Evolutionary conservation across 2,888 invertebrate species (phyloP).

Genomic region (Trichogramma evanescens): DNA sequence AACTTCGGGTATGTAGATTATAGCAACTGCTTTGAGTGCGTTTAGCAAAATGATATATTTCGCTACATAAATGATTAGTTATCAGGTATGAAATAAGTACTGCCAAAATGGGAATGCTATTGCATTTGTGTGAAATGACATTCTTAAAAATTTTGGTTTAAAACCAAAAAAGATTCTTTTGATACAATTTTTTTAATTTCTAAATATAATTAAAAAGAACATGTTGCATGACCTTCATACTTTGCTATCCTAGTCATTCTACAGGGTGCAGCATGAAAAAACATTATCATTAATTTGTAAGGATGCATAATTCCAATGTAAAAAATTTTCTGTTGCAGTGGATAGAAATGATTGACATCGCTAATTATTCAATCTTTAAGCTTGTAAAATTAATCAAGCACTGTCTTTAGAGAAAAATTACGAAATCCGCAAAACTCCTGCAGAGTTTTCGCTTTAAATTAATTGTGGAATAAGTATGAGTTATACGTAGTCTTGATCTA

Average conservation of each 20-base stretch:
- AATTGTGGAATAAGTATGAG: too few species aligned
- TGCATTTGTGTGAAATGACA: slow-evolving; percentile 38
- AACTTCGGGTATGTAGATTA: slow-evolving; percentile 18
- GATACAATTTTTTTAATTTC: slow-evolving; percentile 33
- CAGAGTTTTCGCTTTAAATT: too few species aligned
- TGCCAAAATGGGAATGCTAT: slow-evolving; percentile 41
- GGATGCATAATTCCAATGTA: not conserved
- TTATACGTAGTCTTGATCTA: not conserved
- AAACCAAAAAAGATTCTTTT: slow-evolving; percentile 25
- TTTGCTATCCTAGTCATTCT: slow-evolving; percentile 41
- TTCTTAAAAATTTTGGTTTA: slow-evolving; percentile 28
- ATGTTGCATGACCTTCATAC: slow-evolving; percentile 33
- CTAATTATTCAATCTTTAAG: too few species aligned
- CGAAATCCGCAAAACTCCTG: too few species aligned
- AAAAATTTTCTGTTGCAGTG: slow-evolving; percentile 1
- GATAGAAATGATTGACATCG: not conserved
- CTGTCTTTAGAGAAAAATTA: too few species aligned
- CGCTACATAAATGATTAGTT: slow-evolving; percentile 18
- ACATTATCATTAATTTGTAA: slow-evolving; percentile 18
- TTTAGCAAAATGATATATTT: slow-evolving; percentile 18
- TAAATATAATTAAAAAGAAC: slow-evolving; percentile 26
- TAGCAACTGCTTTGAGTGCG: slow-evolving; percentile 16
- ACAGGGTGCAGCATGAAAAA: slow-evolving; percentile 27
- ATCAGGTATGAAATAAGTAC: slow-evolving; percentile 33
- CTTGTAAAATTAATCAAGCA: too few species aligned